phyloP scores from a whole-genome alignment of 2,888 invertebrate genomes.

The Morinoia aosen region DNA sequence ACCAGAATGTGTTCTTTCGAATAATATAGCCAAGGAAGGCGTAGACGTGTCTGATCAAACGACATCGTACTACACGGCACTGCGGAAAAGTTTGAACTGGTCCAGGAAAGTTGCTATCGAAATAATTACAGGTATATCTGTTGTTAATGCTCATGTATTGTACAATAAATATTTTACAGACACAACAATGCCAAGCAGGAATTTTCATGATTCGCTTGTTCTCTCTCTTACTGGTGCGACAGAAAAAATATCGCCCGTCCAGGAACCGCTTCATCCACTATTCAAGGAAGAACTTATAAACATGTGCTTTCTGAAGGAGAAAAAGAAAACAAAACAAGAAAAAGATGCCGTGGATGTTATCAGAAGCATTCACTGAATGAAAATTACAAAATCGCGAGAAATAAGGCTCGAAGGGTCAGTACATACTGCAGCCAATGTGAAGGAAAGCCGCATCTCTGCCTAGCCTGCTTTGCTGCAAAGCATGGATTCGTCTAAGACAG shows the following conservation, averaged over 20 bases:
- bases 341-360: slow-evolving; percentile 32
- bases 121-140: slow-evolving; percentile 34
- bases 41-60: slow-evolving; percentile 56
- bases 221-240: background rate
- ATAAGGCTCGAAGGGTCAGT: slow-evolving; percentile 51
- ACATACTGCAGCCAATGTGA: slow-evolving; percentile 36
- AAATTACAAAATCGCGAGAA: slow-evolving; percentile 51
- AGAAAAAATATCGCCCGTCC: background rate
- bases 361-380: slow-evolving; percentile 49
- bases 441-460: slow-evolving; percentile 54
- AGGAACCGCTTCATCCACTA: background rate
- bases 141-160: slow-evolving; percentile 48
- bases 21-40: slow-evolving; percentile 56
- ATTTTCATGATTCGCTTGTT: background rate
- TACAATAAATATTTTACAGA: slow-evolving; percentile 53
- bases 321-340: slow-evolving; percentile 29
- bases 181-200: background rate
- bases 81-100: slow-evolving; percentile 42
- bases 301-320: slow-evolving; percentile 18
- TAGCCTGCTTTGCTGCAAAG: slow-evolving; percentile 46
- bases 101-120: slow-evolving; percentile 50
- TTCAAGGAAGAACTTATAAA: background rate
- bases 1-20: slow-evolving; percentile 50
- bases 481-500: slow-evolving; percentile 8
- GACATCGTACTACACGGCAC: slow-evolving; percentile 47